These are phyloP conservation scores for Pocillopora verrucosa DNA, from an alignment of 64 coral and sea anemone genomes.

Conservation along the genomic window DNA sequence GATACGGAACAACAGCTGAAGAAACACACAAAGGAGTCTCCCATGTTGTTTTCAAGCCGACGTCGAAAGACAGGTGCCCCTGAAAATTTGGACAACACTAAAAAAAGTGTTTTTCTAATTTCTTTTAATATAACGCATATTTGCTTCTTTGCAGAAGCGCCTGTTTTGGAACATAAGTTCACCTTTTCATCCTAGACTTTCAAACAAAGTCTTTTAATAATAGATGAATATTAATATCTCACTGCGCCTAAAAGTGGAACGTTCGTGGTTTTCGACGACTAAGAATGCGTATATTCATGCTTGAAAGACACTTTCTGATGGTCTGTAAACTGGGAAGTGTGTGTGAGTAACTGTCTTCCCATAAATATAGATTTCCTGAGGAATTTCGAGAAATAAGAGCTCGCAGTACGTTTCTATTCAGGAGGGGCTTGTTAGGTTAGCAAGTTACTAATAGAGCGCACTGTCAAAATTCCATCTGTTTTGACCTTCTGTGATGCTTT, in stretches of 20 bases:
- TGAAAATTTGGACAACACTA: too few relatives aligned
- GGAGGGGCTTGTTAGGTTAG: neutral
- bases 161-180: neutral
- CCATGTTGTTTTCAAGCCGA: too few relatives aligned
- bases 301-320: neutral
- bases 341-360: conserved; percentile 3
- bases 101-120: neutral
- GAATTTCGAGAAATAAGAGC: neutral
- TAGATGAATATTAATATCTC: conserved; percentile 1
- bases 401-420: neutral
- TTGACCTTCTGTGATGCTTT: neutral
- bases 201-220: too few relatives aligned
- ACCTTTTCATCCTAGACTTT: neutral
- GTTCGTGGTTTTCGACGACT: neutral
- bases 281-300: conserved; percentile 4
- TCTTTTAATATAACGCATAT: neutral
- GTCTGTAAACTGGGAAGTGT: neutral
- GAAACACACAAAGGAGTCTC: too few relatives aligned
- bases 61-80: too few relatives aligned
- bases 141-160: neutral
- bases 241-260: neutral
- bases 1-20: too few relatives aligned
- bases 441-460: too few relatives aligned
- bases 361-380: neutral
- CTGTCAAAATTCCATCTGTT: too few relatives aligned